phyloP scores from a whole-genome alignment of 2,797 vertebrate genomes.

The Spinus pinus region DNA sequence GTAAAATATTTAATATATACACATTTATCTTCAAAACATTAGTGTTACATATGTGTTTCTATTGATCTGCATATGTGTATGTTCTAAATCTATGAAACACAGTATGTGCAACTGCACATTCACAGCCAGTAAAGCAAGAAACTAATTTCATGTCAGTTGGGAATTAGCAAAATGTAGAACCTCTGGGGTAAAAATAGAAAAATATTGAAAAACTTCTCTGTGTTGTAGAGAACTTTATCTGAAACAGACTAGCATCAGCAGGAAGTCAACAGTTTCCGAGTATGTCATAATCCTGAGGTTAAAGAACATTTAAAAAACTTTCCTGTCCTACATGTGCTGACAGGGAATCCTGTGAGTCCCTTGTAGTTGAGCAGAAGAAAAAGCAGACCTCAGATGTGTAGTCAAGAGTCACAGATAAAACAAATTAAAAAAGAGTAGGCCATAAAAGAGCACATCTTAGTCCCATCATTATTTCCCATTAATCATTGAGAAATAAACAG shows the following conservation, averaged over 20 bases:
- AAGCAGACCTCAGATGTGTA: background rate
- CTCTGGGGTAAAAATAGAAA: background rate
- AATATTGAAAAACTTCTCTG: background rate
- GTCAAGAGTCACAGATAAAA: background rate
- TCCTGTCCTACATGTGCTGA: background rate
- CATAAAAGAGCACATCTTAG: background rate
- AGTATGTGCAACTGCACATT: background rate
- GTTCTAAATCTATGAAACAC: background rate
- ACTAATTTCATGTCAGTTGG: background rate
- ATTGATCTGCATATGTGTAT: background rate
- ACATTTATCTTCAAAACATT: background rate
- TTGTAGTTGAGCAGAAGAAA: background rate
- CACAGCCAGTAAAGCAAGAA: background rate
- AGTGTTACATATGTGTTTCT: background rate
- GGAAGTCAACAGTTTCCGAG: background rate
- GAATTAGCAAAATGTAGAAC: background rate
- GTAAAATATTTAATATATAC: background rate
- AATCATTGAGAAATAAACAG: background rate
- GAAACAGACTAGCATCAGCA: background rate
- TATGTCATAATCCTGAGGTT: background rate
- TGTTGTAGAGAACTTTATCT: background rate
- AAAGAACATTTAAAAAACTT: background rate
- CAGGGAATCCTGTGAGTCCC: background rate
- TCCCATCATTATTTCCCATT: background rate
- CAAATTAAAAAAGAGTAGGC: background rate